phyloP scores from a whole-genome alignment of 2,113 vertebrate genomes.

The Podarcis muralis region DNA sequence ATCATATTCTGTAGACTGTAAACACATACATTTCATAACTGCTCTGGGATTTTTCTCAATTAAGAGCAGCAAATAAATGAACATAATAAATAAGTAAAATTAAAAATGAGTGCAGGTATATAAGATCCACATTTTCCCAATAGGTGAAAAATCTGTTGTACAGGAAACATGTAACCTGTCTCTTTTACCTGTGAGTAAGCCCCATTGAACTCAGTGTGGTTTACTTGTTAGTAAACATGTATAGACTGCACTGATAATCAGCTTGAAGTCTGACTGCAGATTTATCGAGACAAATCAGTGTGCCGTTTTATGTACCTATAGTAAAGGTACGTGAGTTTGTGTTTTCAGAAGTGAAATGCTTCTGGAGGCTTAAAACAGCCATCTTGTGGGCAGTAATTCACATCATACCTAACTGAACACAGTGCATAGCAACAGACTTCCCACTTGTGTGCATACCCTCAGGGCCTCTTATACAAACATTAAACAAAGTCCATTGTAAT shows the following conservation, averaged over 20 bases:
- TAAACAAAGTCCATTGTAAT: background rate
- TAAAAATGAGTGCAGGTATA: background rate
- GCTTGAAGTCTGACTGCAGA: background rate
- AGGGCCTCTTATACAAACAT: background rate
- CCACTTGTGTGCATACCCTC: background rate
- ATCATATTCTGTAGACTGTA: background rate
- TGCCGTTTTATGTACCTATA: slow-evolving; percentile 32
- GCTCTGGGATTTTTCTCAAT: too few relatives aligned
- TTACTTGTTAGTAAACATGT: background rate
- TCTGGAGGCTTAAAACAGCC: slow-evolving; percentile 35
- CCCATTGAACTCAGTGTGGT: background rate
- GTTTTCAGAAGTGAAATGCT: slow-evolving; percentile 34
- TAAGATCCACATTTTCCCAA: background rate
- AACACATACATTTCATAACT: background rate
- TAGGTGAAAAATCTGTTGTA: background rate
- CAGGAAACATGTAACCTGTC: slow-evolving; percentile 12
- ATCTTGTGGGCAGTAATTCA: slow-evolving; percentile 40
- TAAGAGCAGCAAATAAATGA: too few relatives aligned
- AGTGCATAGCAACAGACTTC: slow-evolving; percentile 23
- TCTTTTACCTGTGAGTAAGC: background rate
- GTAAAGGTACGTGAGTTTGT: background rate
- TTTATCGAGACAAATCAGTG: slow-evolving; percentile 4
- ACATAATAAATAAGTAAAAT: too few relatives aligned
- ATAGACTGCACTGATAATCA: background rate
- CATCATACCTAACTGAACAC: slow-evolving; percentile 34